Base-by-base conservation (phyloP, 2,113 vertebrate genomes). In the Xiphophorus hellerii region DNA sequence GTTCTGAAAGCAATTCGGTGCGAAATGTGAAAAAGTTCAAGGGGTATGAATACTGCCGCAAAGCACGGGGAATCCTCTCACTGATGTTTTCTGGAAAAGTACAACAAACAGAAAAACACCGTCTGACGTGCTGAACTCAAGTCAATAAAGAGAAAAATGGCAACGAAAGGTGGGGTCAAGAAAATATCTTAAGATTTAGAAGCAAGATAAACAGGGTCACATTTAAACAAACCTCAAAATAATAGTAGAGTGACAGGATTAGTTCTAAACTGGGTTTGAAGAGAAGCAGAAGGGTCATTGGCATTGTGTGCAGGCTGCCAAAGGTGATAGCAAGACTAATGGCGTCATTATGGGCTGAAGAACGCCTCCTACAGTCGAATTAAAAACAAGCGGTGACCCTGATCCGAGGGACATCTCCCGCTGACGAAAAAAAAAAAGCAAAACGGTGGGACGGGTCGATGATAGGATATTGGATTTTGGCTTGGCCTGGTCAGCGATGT, bases 401-500 rank as follows among this genome's bases (percentile, higher is more conserved):
- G 90, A 93, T 92, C 93, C 85, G 80, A 87, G 81, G 79, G 73
- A 83, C 79, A 80, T 88, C 89, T 91, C 68, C 2, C 13, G 12
- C 69, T 83, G 90, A 90, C 89, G 88, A 82, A 86, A 79, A 37
- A 37, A 37, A 37, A 37, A 37, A 37, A 37, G 83, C 66, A 83
- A 86, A 74, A 77, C 76, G 0, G 68, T 0, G 68, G 86, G 89
- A 91, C 90, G 92, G 86, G 83, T 90, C 87, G 74, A 79, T 91
- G 90, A 92, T 89, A 76, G 90, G 81, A 92, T 94, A 94, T 95
- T 93, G 92, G 91, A 94, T 94, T 94, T 93, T 81, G 84, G 86
- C 86, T 37, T 83, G 89, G 80, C 90, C 88, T 93, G 92, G 88
- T 92, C 90, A 85, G 81, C 70, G 20, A 87, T 88, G 91, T 93